Evolutionary conservation across 2,888 invertebrate genomes (phyloP).

Genomic region (Steinernema scapterisci): DNA sequence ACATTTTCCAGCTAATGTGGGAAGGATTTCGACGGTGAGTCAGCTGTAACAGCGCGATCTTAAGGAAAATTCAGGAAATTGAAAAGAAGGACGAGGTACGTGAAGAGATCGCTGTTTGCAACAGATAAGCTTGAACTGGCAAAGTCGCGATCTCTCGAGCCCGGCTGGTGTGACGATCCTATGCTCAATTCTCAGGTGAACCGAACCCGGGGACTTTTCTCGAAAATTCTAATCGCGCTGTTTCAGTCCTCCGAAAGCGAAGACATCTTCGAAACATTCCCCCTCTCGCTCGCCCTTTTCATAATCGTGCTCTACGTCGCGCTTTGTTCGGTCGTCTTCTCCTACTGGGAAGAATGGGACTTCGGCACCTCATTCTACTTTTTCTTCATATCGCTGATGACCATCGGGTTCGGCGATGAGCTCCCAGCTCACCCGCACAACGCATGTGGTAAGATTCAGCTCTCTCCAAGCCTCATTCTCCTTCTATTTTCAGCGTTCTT

Average conservation of each 20-base stretch:
- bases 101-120: conserved; percentile 14
- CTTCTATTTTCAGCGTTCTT: conserved; percentile 50
- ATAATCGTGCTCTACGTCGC: conserved; percentile 55
- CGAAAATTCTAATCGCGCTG: background rate
- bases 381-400: conserved; percentile 61
- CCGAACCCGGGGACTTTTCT: background rate
- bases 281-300: conserved; percentile 42
- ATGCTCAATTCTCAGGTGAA: background rate
- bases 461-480: background rate
- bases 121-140: conserved; percentile 1
- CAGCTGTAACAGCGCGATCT: background rate
- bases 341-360: conserved; percentile 62
- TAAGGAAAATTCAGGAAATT: conserved; percentile 7
- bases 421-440: conserved; percentile 61
- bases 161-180: background rate
- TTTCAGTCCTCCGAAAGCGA: conserved; percentile 33
- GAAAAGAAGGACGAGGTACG: conserved; percentile 25
- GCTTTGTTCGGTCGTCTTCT: conserved; percentile 58
- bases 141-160: conserved; percentile 10
- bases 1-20: conserved; percentile 45
- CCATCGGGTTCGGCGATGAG: conserved; percentile 63
- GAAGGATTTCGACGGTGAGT: conserved; percentile 42
- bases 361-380: conserved; percentile 62
- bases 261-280: conserved; percentile 41
- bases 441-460: conserved; percentile 46